Conservation (phyloP, 64 coral and sea anemone species). For the Anthopleura sola region DNA sequence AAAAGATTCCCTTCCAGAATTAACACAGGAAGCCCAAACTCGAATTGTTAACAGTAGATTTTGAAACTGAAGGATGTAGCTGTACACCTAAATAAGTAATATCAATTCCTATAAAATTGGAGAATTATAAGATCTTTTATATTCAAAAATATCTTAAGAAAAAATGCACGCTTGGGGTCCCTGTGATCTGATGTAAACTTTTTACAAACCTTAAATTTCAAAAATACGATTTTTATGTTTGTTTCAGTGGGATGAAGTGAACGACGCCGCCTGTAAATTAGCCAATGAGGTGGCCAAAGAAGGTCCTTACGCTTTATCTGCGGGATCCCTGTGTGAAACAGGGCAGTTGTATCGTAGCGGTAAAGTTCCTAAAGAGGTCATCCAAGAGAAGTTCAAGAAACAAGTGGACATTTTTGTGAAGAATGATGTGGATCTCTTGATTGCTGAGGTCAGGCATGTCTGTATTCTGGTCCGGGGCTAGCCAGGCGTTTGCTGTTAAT, state of each 20-base stretch:
- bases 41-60: too few species aligned
- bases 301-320: constrained; percentile 17
- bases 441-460: constrained; percentile 49
- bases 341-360: constrained; percentile 19
- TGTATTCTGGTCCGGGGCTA: neutral
- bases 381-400: constrained; percentile 51
- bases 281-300: constrained; percentile 52
- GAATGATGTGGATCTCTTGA: constrained; percentile 49
- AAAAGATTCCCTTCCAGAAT: too few species aligned
- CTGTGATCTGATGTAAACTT: neutral
- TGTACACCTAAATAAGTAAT: too few species aligned
- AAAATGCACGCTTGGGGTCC: too few species aligned
- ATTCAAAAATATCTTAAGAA: too few species aligned
- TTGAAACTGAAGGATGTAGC: too few species aligned
- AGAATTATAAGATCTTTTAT: too few species aligned
- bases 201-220: neutral
- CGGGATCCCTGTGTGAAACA: constrained; percentile 56
- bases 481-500: neutral
- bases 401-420: constrained; percentile 46
- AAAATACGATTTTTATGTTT: neutral
- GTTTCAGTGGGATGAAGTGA: constrained; percentile 22
- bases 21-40: too few species aligned
- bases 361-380: constrained; percentile 33
- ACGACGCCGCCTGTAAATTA: constrained; percentile 49
- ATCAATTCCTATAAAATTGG: too few species aligned